These are phyloP conservation scores for Heliconius eleuchia DNA, from an alignment of 1,140 invertebrate genomes.

Conservation along the genomic window DNA sequence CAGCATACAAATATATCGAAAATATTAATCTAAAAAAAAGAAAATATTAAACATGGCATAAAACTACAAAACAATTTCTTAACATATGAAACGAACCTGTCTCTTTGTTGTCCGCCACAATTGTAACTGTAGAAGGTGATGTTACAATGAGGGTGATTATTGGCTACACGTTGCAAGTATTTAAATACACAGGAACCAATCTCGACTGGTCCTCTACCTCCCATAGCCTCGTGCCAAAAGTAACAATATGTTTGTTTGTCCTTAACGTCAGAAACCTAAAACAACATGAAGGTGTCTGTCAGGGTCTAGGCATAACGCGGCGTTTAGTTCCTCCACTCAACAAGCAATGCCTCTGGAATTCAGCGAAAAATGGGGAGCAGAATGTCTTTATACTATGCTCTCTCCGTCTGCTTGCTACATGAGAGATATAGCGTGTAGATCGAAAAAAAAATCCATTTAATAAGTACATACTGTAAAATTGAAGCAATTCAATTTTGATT, in stretches of 20 bases:
- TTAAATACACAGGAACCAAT: not conserved
- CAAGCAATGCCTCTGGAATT: too few relatives aligned
- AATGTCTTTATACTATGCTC: too few relatives aligned
- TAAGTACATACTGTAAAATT: slow-evolving; percentile 12
- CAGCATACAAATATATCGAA: slow-evolving; percentile 31
- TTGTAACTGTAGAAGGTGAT: slow-evolving; percentile 27
- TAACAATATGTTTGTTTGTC: too few relatives aligned
- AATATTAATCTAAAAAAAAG: slow-evolving; percentile 4
- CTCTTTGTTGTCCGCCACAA: slow-evolving; percentile 26
- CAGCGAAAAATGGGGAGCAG: too few relatives aligned
- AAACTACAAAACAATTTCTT: not conserved
- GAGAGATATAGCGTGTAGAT: too few relatives aligned
- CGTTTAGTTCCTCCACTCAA: too few relatives aligned
- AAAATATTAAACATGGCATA: too few relatives aligned
- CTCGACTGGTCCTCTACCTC: not conserved
- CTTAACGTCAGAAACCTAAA: too few relatives aligned
- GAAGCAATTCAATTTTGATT: slow-evolving; percentile 1
- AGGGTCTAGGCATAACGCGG: too few relatives aligned
- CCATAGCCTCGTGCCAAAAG: too few relatives aligned
- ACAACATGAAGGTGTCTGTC: too few relatives aligned
- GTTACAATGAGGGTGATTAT: slow-evolving; percentile 23
- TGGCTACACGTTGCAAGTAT: not conserved
- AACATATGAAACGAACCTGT: not conserved
- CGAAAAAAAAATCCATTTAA: not conserved
- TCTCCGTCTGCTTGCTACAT: too few relatives aligned